Conservation (phyloP, 92 coral and sea anemone species). For the Porites divaricata region DNA sequence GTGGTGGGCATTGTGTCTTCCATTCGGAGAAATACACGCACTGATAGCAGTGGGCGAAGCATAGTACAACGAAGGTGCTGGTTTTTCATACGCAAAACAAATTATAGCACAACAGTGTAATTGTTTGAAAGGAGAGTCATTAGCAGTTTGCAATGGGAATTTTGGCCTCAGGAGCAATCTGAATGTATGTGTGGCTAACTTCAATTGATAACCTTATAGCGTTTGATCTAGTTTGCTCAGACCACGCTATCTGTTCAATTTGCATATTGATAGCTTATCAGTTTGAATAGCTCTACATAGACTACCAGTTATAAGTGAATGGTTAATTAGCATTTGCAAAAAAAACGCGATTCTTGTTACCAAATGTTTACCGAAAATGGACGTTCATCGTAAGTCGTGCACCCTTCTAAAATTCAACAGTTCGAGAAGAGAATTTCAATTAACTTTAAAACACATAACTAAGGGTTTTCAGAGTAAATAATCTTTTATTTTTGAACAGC, state of each 20-base stretch:
- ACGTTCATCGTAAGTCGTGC: too few species aligned
- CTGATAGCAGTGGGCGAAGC: not conserved
- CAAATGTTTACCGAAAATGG: too few species aligned
- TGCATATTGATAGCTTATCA: conserved; percentile 4
- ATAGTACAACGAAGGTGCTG: not conserved
- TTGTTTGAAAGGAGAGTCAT: not conserved
- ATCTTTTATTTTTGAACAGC: conserved; percentile 3
- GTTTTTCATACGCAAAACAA: not conserved
- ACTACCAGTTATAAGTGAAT: not conserved
- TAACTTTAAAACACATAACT: not conserved
- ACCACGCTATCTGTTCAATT: conserved; percentile 28
- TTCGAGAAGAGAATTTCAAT: too few species aligned
- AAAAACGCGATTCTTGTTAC: not conserved
- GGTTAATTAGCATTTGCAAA: not conserved
- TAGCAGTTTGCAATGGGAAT: not conserved
- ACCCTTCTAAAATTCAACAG: too few species aligned
- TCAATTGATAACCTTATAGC: not conserved
- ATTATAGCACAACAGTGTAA: too few species aligned
- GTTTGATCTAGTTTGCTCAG: not conserved
- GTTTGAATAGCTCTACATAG: conserved; percentile 18
- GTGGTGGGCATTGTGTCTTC: conserved; percentile 5
- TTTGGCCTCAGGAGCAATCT: not conserved
- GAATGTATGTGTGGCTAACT: not conserved
- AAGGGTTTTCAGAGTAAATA: not conserved
- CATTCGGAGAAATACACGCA: conserved; percentile 11